These are phyloP conservation scores for Watsonalla binaria DNA, from an alignment of 2,888 invertebrate genomes.

Conservation along the genomic window DNA sequence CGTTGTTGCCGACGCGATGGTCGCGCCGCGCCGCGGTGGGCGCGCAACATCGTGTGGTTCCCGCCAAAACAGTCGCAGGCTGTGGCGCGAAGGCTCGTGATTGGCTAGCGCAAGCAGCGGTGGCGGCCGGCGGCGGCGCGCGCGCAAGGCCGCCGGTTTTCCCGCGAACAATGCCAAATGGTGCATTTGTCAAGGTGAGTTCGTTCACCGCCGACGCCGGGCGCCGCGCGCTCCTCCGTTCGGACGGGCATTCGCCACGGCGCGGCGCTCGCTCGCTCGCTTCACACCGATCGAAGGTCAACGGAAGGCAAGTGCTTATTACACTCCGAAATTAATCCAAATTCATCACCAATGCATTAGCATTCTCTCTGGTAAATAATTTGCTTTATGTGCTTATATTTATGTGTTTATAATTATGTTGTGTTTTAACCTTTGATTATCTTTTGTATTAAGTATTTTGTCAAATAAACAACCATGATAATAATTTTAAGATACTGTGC, in stretches of 20 bases:
- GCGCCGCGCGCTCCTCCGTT: conserved; percentile 46
- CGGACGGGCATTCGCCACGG: conserved; percentile 53
- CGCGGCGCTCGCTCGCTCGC: conserved; percentile 49
- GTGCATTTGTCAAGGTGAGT: conserved; percentile 80
- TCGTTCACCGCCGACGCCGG: conserved; percentile 76
- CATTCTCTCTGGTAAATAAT: conserved; percentile 63
- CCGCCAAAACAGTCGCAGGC: conserved; percentile 73
- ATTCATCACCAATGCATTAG: conserved; percentile 54
- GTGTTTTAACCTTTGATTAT: conserved; percentile 9
- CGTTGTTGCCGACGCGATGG: conserved; percentile 37
- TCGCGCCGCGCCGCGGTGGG: conserved; percentile 41
- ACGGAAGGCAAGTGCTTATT: conserved; percentile 57
- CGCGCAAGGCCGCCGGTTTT: conserved; percentile 78
- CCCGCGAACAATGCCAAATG: conserved; percentile 80
- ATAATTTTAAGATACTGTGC: background rate
- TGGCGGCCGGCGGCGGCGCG: conserved; percentile 61
- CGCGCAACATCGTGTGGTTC: conserved; percentile 41
- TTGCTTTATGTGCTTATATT: conserved; percentile 28
- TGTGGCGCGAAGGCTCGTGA: conserved; percentile 72
- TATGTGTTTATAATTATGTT: conserved; percentile 23
- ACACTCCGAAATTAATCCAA: conserved; percentile 52
- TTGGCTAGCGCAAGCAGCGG: conserved; percentile 53
- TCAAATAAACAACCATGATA: background rate
- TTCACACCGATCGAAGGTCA: conserved; percentile 67
- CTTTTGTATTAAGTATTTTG: background rate